These are phyloP conservation scores for Protaetia brevitarsis DNA, from an alignment of 1,140 invertebrate species.

Conservation along the genomic window DNA sequence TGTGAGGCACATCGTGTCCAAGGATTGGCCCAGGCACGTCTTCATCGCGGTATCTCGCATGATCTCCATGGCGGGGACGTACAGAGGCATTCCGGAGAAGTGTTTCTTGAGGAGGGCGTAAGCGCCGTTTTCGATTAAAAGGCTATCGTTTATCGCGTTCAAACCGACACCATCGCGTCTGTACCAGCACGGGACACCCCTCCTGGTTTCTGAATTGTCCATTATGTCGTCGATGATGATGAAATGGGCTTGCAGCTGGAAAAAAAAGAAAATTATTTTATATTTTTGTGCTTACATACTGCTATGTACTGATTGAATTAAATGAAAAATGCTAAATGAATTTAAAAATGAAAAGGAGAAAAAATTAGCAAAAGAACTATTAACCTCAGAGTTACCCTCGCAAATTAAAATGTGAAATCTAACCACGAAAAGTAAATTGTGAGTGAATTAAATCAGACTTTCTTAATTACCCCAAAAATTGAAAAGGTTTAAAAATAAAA, in stretches of 20 bases:
- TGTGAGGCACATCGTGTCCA: constrained; percentile 66
- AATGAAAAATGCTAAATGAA: neutral
- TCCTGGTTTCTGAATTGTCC: constrained; percentile 75
- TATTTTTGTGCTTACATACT: neutral
- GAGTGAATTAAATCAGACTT: too few species aligned
- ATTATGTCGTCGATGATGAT: constrained; percentile 89
- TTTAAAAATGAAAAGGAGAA: too few species aligned
- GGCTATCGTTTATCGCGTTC: constrained; percentile 82
- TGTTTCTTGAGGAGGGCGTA: constrained; percentile 77
- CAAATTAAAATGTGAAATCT: too few species aligned
- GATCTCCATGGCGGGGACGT: constrained; percentile 75
- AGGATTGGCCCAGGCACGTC: constrained; percentile 74
- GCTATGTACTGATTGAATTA: neutral
- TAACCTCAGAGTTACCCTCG: too few species aligned
- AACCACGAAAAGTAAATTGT: too few species aligned
- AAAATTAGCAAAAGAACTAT: too few species aligned
- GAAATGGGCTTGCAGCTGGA: constrained; percentile 81
- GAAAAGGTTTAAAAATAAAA: too few species aligned
- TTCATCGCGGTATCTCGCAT: constrained; percentile 84
- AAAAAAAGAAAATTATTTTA: constrained; percentile 32
- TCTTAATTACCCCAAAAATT: too few species aligned
- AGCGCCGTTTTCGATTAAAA: constrained; percentile 74
- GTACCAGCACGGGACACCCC: constrained; percentile 91
- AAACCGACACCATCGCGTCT: constrained; percentile 74
- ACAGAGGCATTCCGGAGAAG: constrained; percentile 74